Evolutionary conservation across 2,797 vertebrate genomes (phyloP), one percentile per base, ranked within the genome.

Genomic region (Echiichthys vipera): DNA sequence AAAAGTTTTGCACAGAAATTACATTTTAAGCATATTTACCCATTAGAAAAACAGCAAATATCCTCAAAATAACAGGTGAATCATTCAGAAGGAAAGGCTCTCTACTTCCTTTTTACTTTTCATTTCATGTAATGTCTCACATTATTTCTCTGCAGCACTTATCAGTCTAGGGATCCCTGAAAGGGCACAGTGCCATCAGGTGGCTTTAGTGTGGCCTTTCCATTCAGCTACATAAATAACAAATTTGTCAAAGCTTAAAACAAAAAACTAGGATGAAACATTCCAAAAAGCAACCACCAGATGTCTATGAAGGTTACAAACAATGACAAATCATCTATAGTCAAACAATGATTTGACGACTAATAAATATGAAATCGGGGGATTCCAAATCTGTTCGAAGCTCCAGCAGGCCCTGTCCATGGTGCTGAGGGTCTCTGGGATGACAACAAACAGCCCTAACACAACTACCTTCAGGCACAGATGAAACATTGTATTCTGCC

Each of bases 401-500:
- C 37, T 54, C 22, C 18, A 54, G 1, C 22, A 55, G 49, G 42
- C 49, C 56, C 63, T 72, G 63, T 61, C 68, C 68, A 66, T 62
- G 56, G 62, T 71, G 47, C 49, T 62, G 62, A 67, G 63, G 22
- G 29, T 13, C 3, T 45, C 11, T 30, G 5, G 5, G 14, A 30
- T 7, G 9, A 49, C 43, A 39, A 53, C 47, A 47, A 6, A 13
- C 17, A 51, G 14, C n/a, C 34, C 18, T 10, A 9, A 22, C 5
- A 65, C 32, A 2, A 2, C 15, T 34, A 46, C 2, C 25, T 29
- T n/a, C 7, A 36, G 34, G 7, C 13, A 50, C 22, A 63, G 32
- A 39, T 0, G 0, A 45, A 11, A 7, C 8, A 13, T 30, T 30
- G n/a, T 2, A 32, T 27, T 39, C 0, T 45, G 5, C 13, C 15